phyloP scores from a whole-genome alignment of 2,113 vertebrate genomes.

The Felis chaus region DNA sequence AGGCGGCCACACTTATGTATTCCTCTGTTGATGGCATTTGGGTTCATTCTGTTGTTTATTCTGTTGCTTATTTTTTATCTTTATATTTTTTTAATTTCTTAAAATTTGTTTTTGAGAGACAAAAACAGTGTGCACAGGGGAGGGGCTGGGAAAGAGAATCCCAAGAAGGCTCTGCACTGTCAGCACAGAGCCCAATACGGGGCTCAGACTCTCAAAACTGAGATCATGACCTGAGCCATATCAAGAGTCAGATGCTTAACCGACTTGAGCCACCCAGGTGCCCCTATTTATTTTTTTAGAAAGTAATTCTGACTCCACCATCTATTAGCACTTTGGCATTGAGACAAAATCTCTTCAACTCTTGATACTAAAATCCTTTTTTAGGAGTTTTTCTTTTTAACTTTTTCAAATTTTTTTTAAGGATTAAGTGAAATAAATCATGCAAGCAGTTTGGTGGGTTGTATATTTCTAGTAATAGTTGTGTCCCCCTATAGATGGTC shows the following conservation, averaged over 20 bases:
- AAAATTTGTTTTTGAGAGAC: no score
- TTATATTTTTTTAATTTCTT: no score
- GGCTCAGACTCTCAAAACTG: no score
- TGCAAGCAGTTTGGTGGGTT: not conserved
- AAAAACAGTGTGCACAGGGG: no score
- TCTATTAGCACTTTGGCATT: not conserved
- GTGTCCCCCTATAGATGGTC: not conserved
- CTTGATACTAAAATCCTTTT: constrained; percentile 14
- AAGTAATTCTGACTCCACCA: not conserved
- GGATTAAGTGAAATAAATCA: not conserved
- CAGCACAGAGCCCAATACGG: no score
- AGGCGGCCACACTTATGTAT: not conserved
- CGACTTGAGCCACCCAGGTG: no score
- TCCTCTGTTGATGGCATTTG: not conserved
- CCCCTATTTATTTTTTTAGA: not conserved
- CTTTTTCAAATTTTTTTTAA: not conserved
- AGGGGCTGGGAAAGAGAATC: no score
- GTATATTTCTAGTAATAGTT: not conserved
- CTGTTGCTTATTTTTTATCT: not conserved
- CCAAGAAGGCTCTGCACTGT: no score
- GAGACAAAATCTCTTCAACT: not conserved
- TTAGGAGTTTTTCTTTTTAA: not conserved
- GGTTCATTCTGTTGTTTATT: constrained; percentile 17
- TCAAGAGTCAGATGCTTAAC: no score
- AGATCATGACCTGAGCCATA: no score